Evolutionary conservation across 53 echinoderm and acorn worm species (phyloP).

Genomic region (Hippasteria phrygiana): DNA sequence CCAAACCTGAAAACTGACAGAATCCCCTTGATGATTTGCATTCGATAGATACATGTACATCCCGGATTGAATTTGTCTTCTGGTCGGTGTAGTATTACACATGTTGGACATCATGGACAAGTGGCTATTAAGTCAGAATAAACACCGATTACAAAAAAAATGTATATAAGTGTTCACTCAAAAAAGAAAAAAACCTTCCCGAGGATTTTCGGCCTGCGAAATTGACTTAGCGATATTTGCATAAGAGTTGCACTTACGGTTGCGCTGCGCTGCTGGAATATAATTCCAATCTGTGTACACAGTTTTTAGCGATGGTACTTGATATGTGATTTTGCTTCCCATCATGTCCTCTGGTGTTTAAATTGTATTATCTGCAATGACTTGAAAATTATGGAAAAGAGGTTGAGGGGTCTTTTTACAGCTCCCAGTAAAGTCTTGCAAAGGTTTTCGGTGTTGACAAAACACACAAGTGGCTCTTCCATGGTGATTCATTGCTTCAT

Average conservation of each 20-base stretch:
- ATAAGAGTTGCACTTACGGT: constrained; percentile 23
- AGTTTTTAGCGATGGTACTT: constrained; percentile 1
- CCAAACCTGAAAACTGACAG: background rate
- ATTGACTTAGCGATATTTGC: constrained; percentile 43
- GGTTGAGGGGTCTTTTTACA: too few species aligned
- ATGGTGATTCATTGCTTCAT: background rate
- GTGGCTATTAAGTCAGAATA: constrained; percentile 38
- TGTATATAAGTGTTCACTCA: background rate
- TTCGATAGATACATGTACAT: background rate
- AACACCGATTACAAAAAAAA: constrained; percentile 39
- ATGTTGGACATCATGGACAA: background rate
- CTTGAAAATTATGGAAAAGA: background rate
- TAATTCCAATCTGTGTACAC: constrained; percentile 10
- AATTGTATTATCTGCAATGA: constrained; percentile 1
- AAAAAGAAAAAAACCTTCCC: background rate
- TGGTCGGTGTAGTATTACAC: background rate
- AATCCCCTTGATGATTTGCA: constrained; percentile 16
- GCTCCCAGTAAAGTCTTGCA: background rate
- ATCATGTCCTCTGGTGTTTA: background rate
- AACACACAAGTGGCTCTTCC: background rate
- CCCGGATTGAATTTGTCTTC: constrained; percentile 8
- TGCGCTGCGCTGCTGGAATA: background rate
- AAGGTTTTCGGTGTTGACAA: constrained; percentile 19
- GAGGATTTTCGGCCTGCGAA: constrained; percentile 12
- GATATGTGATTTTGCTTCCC: background rate